Conservation (phyloP, 2,113 vertebrate genomes). For the Carollia perspicillata region DNA sequence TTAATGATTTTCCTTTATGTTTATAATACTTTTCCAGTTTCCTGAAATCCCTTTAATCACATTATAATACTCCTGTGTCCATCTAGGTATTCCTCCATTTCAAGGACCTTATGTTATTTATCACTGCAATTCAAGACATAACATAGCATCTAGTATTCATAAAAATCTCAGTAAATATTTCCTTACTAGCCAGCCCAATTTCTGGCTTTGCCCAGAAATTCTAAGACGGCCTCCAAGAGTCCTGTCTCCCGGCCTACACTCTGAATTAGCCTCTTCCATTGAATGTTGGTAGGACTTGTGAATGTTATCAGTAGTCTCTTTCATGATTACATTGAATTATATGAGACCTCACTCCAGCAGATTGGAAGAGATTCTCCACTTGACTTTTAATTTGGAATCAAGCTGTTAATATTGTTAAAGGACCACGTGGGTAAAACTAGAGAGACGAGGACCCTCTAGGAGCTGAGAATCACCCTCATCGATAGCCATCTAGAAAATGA, state of each 20-base stretch:
- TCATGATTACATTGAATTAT: neutral
- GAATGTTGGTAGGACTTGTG: neutral
- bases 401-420: neutral
- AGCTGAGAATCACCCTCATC: neutral
- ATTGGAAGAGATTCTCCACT: neutral
- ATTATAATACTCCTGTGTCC: neutral
- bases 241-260: neutral
- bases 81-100: neutral
- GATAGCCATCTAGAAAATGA: neutral
- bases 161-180: neutral
- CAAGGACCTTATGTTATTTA: neutral
- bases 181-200: neutral
- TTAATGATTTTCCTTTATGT: neutral
- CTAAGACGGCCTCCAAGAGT: neutral
- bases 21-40: neutral
- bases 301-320: neutral
- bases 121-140: neutral
- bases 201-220: neutral
- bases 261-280: neutral
- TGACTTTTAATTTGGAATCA: neutral
- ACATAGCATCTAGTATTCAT: neutral
- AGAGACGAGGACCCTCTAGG: neutral
- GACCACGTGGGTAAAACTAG: neutral
- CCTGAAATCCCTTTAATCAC: neutral
- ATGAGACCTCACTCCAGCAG: neutral